phyloP scores from a whole-genome alignment of 2,888 invertebrate genomes.

The Spialia ferax region DNA sequence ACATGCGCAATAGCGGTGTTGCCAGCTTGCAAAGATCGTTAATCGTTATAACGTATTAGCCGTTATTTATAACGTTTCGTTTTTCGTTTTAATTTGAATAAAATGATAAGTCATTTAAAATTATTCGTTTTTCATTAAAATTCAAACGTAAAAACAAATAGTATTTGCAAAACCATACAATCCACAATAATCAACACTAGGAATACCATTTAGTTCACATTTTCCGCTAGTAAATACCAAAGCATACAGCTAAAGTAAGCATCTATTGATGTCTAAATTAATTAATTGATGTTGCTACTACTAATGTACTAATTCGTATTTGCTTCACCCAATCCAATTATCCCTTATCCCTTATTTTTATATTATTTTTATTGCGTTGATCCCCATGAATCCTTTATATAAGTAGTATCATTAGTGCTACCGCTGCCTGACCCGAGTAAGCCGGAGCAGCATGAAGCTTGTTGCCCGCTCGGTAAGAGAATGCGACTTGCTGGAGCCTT shows the following conservation, averaged over 20 bases:
- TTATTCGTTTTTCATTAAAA: too few species aligned
- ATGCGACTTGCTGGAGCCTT: conserved; percentile 52
- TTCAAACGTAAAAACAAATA: neutral
- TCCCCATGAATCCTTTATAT: conserved; percentile 73
- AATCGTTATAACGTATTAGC: conserved; percentile 13
- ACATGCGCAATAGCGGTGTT: conserved; percentile 74
- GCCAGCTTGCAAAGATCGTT: conserved; percentile 58
- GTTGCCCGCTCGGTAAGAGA: conserved; percentile 94
- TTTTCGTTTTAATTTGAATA: too few species aligned
- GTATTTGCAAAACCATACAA: neutral
- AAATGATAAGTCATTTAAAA: too few species aligned
- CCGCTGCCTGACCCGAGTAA: conserved; percentile 95
- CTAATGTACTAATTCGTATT: conserved; percentile 86
- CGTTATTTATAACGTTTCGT: conserved; percentile 39
- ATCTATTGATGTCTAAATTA: conserved; percentile 62
- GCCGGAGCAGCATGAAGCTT: conserved; percentile 96
- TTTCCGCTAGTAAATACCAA: conserved; percentile 52
- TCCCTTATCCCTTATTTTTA: conserved; percentile 64
- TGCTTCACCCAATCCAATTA: conserved; percentile 77
- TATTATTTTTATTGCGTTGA: conserved; percentile 76
- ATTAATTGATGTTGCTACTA: conserved; percentile 76
- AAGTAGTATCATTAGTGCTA: conserved; percentile 91
- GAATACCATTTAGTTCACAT: conserved; percentile 48
- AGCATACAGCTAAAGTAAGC: conserved; percentile 64
- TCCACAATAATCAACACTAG: neutral